Percentiles rank a stretch among this genome's conserved stretches.
Conservation (phyloP, 2,888 invertebrate genomes). For the Ophioninae sp. region DNA sequence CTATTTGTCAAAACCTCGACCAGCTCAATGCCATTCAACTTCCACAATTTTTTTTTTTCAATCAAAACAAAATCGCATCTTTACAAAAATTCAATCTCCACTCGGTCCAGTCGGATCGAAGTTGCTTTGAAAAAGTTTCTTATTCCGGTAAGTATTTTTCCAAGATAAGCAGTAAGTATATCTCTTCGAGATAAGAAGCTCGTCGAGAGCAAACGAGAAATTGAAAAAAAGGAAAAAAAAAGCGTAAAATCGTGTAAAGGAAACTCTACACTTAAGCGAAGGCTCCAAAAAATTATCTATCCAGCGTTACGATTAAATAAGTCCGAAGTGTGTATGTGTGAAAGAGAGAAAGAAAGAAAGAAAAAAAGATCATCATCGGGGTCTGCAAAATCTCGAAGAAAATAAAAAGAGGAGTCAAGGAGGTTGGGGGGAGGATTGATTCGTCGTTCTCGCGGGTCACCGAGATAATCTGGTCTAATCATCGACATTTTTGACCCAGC, state of each 20-base stretch:
- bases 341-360: background rate
- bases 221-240: background rate
- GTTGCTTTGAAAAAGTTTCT: background rate
- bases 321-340: background rate
- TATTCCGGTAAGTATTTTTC: too few species aligned
- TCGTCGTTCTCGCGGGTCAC: constrained; percentile 43
- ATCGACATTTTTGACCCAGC: constrained; percentile 72
- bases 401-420: constrained; percentile 30
- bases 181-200: constrained; percentile 1
- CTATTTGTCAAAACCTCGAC: too few species aligned
- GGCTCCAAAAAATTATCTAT: background rate
- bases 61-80: background rate
- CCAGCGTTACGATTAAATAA: constrained; percentile 13
- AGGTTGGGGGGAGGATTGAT: constrained; percentile 67
- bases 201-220: background rate
- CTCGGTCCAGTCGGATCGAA: background rate
- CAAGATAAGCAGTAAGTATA: too few species aligned
- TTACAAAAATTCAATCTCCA: background rate
- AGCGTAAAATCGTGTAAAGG: background rate
- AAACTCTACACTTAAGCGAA: background rate
- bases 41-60: background rate
- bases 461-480: constrained; percentile 72
- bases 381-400: background rate
- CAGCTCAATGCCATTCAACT: too few species aligned
- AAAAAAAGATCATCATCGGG: background rate